Percentiles rank a stretch among this genome's conserved stretches.
phyloP scores from a whole-genome alignment of 2,888 invertebrate species.

The Drosophila eohydei region DNA sequence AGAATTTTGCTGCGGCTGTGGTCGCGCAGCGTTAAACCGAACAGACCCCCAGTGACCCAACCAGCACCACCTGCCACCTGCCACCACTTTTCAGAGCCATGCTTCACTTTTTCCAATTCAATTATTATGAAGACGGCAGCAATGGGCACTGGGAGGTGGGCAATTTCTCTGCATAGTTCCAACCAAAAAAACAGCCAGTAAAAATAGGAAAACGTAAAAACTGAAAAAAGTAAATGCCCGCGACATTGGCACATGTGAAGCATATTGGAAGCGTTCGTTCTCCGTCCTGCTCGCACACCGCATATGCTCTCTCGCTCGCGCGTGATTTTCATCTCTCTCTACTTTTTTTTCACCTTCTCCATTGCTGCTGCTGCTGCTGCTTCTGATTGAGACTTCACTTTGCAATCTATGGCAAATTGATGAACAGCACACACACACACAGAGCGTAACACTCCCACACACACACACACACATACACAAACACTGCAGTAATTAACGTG shows the following conservation, averaged over 20 bases:
- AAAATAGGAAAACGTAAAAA: neutral
- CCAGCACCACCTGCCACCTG: neutral
- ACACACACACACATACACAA: constrained; percentile 22
- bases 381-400: constrained; percentile 76
- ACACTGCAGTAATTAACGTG: constrained; percentile 75
- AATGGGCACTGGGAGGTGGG: neutral
- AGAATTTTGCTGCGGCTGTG: constrained; percentile 78
- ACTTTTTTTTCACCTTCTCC: neutral
- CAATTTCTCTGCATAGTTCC: constrained; percentile 36
- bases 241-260: constrained; percentile 66
- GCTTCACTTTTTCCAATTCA: constrained; percentile 73
- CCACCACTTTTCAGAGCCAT: neutral
- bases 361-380: constrained; percentile 22
- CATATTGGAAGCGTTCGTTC: constrained; percentile 48
- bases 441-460: constrained; percentile 16
- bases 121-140: constrained; percentile 67
- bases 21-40: constrained; percentile 69
- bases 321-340: constrained; percentile 3
- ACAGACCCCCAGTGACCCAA: constrained; percentile 6
- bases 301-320: constrained; percentile 17
- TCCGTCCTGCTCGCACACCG: constrained; percentile 27
- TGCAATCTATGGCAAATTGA: constrained; percentile 78
- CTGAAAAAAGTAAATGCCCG: constrained; percentile 60
- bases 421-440: constrained; percentile 62
- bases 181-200: constrained; percentile 7